Base-by-base conservation (phyloP, 2,888 invertebrate genomes). In the Hanleya hanleyi region DNA sequence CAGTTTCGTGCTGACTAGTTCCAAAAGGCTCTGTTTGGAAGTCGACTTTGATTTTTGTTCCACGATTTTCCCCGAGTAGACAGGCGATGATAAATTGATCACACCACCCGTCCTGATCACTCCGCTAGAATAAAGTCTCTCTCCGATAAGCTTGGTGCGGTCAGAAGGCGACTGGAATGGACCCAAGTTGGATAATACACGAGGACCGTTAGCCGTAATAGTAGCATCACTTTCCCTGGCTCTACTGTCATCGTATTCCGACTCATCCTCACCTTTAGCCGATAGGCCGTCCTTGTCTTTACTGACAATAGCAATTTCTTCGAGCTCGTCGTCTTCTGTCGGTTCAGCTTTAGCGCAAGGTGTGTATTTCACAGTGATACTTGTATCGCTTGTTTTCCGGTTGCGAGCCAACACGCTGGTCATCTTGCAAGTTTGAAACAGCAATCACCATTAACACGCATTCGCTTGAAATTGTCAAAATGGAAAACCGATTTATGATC, bases 1-100 rank as follows among this genome's bases (percentile, higher is more conserved):
- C 66, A 88, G 93, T 91, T 95, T 95, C 91, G 94, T 95, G 90
- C 95, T 94, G 91, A 95, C 94, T 91, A 96, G 91, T 91, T 94
- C 94, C 83, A 94, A 90, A 71, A 94, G 92, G 84, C 93, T 93
- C 89, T 93, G 93, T 83, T 92, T 92, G 61, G 93, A 93, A 66
- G 93, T 92, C 69, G 93, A 93, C 87, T 92, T 92, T 69, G 87
- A 80, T 62, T 87, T 87, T 69, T 87, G 84, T 49, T 88, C 88
- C 32, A 83, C 81, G 15, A 82, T 77, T 74, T 79, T 77, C 76
- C 77, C 90, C 32, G 92, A 92, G 76, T 87, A 89, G 47, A 88
- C 81, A n/a, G 89, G 88, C 47, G 92, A 92, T 73, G 91, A 88
- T 41, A 91, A 82, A 67, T 80, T 83, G 86, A 93, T 92, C 82